phyloP scores from a whole-genome alignment of 2,888 invertebrate species.

The Ophioninae sp. region DNA sequence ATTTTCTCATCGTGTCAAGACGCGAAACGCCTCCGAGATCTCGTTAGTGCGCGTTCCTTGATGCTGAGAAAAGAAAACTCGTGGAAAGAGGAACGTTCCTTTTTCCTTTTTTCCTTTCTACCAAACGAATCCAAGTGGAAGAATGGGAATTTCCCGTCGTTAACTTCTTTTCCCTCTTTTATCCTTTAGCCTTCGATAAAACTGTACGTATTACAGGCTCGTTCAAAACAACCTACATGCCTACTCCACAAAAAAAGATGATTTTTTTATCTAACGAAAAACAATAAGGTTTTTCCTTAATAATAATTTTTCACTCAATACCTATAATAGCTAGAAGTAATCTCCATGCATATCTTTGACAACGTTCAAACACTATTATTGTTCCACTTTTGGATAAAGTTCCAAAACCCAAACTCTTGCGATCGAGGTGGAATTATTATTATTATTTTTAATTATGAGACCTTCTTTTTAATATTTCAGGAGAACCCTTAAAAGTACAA shows the following conservation, averaged over 20 bases:
- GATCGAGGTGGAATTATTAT: no score
- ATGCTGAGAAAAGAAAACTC: conserved; percentile 8
- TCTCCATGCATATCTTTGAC: no score
- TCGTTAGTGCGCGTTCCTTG: conserved; percentile 33
- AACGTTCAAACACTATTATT: no score
- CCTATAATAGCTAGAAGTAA: no score
- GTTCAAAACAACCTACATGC: neutral
- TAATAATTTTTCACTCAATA: neutral
- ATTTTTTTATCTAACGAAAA: no score
- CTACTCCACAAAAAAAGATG: no score
- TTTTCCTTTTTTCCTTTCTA: neutral
- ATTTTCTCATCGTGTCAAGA: no score
- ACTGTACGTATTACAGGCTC: neutral
- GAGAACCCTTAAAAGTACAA: neutral
- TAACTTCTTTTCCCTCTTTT: conserved; percentile 12
- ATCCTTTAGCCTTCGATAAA: neutral
- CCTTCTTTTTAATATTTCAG: neutral
- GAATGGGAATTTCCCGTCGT: conserved; percentile 39
- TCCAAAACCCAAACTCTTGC: no score
- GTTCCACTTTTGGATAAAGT: no score
- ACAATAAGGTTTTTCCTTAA: neutral
- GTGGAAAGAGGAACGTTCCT: neutral
- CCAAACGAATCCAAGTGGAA: conserved; percentile 14
- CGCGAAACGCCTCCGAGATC: conserved; percentile 5
- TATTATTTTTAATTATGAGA: no score